Base-by-base conservation (phyloP, 2,888 invertebrate genomes). In the Aphodius sticticus region DNA sequence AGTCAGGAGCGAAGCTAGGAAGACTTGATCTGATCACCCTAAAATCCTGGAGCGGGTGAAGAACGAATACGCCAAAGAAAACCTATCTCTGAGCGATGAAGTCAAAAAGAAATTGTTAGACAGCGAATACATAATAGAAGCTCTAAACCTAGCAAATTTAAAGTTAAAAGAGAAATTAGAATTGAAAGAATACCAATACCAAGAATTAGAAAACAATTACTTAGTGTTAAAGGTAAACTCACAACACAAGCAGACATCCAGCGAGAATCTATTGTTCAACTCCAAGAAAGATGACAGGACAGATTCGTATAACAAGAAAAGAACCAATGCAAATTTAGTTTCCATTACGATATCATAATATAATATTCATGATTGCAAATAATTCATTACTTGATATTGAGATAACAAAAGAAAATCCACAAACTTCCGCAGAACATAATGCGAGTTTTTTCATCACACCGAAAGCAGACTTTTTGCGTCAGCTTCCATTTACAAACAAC, bases 1-100 rank as follows among this genome's bases (percentile, higher is more conserved):
- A 37, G 89, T 91, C 84, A 89, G 92, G 86, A 91, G 90, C 72
- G 90, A 91, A 16, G 85, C 88, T 0, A 88, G 87, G 77, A 85
- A 84, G 70, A 86, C 86, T 14, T 79, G n/a, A n/a, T n/a, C n/a
- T 89, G 6, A 78, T 88, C 16, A 84, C 85, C 0, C 79, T 88
- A 69, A 88, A 88, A 82, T 89, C 38, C 83, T 81, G 74, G 84
- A 84, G 12, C 86, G 85, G 81, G 26, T 88, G 0, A 81, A 82
- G 36, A 77, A 77, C 6, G 86, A 86, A 79, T 87, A 82, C 78
- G 78, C 79, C 4, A 78, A 82, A 16, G 86, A 85, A 76, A 86
- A 87, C 79, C 79, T 82, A 16, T 79, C 82, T 74, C 69, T 88
- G 76, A 85, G 78, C 78, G 69, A 76, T 7, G 86, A 87, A 14